phyloP scores from a whole-genome alignment of 2,888 invertebrate genomes.

The Cryptosula pallasiana region DNA sequence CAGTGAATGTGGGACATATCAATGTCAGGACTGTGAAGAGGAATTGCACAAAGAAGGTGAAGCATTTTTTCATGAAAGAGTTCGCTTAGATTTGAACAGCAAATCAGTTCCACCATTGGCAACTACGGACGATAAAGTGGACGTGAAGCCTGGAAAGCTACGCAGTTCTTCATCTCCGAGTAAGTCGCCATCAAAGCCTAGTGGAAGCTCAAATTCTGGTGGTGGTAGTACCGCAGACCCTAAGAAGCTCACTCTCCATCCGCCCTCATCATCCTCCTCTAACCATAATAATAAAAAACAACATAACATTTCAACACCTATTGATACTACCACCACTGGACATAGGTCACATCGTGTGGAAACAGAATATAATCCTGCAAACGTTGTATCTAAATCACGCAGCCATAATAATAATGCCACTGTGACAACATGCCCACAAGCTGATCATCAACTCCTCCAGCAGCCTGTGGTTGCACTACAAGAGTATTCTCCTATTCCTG shows the following conservation, averaged over 20 bases:
- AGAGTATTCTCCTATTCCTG: not conserved
- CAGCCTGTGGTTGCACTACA: not conserved
- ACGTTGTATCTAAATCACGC: not conserved
- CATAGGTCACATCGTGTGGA: not conserved
- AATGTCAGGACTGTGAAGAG: slow-evolving; percentile 48
- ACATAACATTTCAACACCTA: too few relatives aligned
- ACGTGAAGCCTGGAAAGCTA: not conserved
- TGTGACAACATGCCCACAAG: too few relatives aligned
- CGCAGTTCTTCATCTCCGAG: not conserved
- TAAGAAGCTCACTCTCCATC: not conserved
- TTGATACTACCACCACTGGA: not conserved
- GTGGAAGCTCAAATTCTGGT: not conserved
- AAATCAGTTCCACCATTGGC: too few relatives aligned
- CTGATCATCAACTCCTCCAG: too few relatives aligned
- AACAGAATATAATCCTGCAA: not conserved
- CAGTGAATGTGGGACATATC: slow-evolving; percentile 47
- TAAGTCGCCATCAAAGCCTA: not conserved
- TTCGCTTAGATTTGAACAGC: slow-evolving; percentile 36
- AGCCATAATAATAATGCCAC: too few relatives aligned
- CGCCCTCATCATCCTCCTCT: not conserved
- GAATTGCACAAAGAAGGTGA: slow-evolving; percentile 42
- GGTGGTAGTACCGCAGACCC: not conserved
- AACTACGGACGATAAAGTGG: too few relatives aligned
- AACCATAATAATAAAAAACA: too few relatives aligned
- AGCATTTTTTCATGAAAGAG: slow-evolving; percentile 44